Evolutionary conservation across 2,113 vertebrate species (phyloP).

Genomic region (Edolisoma coerulescens): DNA sequence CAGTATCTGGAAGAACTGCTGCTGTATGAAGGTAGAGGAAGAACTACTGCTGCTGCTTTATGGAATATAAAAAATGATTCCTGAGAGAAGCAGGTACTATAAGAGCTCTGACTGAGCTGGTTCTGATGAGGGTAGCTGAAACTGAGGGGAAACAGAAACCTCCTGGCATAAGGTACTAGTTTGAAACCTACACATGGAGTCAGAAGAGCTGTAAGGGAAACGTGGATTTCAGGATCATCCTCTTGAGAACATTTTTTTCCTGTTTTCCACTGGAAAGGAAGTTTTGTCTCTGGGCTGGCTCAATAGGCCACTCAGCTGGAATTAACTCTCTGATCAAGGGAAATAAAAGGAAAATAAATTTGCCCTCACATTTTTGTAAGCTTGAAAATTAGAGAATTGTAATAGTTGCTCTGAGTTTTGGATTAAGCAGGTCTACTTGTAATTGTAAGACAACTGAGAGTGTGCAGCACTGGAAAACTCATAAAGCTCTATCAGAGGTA

Average conservation of each 20-base stretch:
- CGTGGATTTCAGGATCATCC: neutral
- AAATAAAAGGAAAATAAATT: neutral
- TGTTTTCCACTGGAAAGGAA: neutral
- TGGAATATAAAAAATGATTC: neutral
- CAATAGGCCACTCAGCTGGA: neutral
- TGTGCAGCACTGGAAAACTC: neutral
- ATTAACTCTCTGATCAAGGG: neutral
- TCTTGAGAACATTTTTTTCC: neutral
- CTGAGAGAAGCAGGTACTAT: neutral
- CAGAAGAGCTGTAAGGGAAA: neutral
- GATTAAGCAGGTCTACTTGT: neutral
- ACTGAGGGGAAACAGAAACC: neutral
- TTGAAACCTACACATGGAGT: neutral
- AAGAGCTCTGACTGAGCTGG: neutral
- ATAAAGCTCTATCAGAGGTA: neutral
- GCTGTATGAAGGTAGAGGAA: neutral
- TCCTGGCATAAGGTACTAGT: neutral
- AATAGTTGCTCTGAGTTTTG: neutral
- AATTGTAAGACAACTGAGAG: neutral
- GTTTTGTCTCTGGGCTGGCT: neutral
- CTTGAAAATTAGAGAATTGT: neutral
- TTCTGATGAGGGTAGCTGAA: neutral
- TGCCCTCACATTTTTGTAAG: neutral
- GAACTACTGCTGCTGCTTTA: neutral
- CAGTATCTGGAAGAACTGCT: neutral